Base-by-base conservation (phyloP, 2,888 invertebrate species). In the Drepana falcataria region DNA sequence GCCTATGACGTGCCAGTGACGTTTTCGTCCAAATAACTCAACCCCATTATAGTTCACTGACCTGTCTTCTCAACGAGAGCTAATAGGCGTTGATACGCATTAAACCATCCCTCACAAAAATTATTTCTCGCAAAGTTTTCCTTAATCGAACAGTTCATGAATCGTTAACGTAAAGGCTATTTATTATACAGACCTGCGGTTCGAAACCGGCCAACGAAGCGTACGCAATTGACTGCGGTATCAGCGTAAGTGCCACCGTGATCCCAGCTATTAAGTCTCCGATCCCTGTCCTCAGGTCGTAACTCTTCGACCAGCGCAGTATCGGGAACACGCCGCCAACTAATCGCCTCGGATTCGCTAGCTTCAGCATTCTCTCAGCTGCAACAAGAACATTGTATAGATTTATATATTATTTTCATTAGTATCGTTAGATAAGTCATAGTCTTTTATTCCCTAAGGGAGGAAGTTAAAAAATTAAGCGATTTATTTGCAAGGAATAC, bases 161-260 rank as follows among this genome's bases (percentile, higher is more conserved):
- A 44, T 9, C 9, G 44, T 6, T 9, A 44, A 44, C 44, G 44
- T 44, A 9, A 9, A 44, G 9, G 9, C 44, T 9, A 44, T 44
- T 9, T 44, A 44, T 44, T 44, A 44, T 9, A 44, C 44, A 44
- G 44, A 95, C 95, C 92, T 95, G 94, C 7, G 95, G 94, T 64
- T 94, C 93, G 49, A 96, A 87, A 56, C 94, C 94, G 7, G 95
- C 96, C 41, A 96, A 86, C 34, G 93, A 93, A 3, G 95, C 95
- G 73, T 95, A 95, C 0, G 96, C 96, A 65, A 96, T 93, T 21
- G 94, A 94, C 81, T 96, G 96, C 1, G 96, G 96, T 65, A 96
- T 94, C 54, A 96, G 92, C 1, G 95, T 96, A 51, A 96, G 89
- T 0, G 95, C 96, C 2, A 96, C 94, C 0, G 96, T 95, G 59